Percentiles rank a stretch among this genome's conserved stretches.
Evolutionary conservation across 2,113 vertebrate genomes (phyloP).

Genomic region (Caracal caracal): DNA sequence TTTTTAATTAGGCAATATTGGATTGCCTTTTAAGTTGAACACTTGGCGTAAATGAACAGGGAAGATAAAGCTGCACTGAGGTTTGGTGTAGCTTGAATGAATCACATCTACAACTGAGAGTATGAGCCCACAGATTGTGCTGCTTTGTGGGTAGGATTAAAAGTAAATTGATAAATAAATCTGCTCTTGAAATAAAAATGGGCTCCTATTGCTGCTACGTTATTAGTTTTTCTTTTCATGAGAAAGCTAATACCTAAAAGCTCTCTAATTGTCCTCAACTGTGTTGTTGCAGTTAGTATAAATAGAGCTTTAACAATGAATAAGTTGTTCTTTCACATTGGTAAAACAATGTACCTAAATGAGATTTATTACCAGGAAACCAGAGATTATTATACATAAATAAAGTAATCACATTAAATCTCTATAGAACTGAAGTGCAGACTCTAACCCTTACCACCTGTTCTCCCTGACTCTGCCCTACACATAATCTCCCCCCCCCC

Average conservation of each 20-base stretch:
- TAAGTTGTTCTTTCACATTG: background rate
- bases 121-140: background rate
- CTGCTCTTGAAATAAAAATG: slow-evolving; percentile 41
- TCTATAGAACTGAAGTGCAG: background rate
- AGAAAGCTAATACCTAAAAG: slow-evolving; percentile 25
- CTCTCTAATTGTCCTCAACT: background rate
- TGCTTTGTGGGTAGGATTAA: slow-evolving; percentile 35
- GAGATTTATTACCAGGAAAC: background rate
- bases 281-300: background rate
- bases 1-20: slow-evolving; percentile 50
- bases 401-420: background rate
- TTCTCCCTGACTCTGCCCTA: background rate
- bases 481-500: rapidly evolving
- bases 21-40: slow-evolving; percentile 60
- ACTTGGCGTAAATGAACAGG: slow-evolving; percentile 29
- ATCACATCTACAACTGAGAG: background rate
- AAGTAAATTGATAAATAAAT: slow-evolving; percentile 76
- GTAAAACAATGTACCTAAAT: background rate
- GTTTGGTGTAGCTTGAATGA: background rate
- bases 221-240: slow-evolving; percentile 47
- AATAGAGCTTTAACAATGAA: background rate
- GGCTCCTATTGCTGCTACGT: background rate
- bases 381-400: background rate
- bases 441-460: background rate
- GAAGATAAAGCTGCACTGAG: background rate